phyloP scores from a whole-genome alignment of 2,888 invertebrate species.

The Mimas tiliae region DNA sequence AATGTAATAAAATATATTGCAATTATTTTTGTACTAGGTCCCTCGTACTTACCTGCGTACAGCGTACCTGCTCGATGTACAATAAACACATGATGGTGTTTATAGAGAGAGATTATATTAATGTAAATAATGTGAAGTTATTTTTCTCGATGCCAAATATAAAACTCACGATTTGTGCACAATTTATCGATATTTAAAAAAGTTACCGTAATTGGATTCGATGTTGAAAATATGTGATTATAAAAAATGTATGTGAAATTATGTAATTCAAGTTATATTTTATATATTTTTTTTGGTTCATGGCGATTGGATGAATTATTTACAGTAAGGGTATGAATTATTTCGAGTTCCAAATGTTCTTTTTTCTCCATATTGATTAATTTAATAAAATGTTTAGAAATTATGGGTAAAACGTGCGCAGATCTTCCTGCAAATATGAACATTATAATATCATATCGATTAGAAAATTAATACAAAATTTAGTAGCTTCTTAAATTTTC shows the following conservation, averaged over 20 bases:
- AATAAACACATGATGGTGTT: conserved; percentile 23
- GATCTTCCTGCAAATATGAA: not conserved
- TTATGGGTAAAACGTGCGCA: not conserved
- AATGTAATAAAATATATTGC: conserved; percentile 18
- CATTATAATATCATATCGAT: not conserved
- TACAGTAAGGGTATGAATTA: no score
- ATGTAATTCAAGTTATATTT: not conserved
- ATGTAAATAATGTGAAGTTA: conserved; percentile 28
- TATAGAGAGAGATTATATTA: conserved; percentile 18
- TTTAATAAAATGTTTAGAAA: not conserved
- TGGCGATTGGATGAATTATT: no score
- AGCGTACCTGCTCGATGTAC: conserved; percentile 29
- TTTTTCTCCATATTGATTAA: no score
- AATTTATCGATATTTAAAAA: conserved; percentile 11
- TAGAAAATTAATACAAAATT: conserved; percentile 6
- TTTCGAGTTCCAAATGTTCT: no score
- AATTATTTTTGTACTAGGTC: conserved; percentile 26
- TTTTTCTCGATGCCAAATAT: conserved; percentile 29
- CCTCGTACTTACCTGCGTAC: conserved; percentile 28
- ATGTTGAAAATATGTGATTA: not conserved
- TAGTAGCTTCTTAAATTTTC: conserved; percentile 6
- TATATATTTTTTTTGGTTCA: not conserved
- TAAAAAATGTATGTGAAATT: no score
- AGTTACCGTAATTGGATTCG: not conserved
- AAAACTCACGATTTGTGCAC: not conserved